These are phyloP conservation scores for Lagorchestes hirsutus DNA, from an alignment of 2,797 vertebrate species.

Conservation along the genomic window DNA sequence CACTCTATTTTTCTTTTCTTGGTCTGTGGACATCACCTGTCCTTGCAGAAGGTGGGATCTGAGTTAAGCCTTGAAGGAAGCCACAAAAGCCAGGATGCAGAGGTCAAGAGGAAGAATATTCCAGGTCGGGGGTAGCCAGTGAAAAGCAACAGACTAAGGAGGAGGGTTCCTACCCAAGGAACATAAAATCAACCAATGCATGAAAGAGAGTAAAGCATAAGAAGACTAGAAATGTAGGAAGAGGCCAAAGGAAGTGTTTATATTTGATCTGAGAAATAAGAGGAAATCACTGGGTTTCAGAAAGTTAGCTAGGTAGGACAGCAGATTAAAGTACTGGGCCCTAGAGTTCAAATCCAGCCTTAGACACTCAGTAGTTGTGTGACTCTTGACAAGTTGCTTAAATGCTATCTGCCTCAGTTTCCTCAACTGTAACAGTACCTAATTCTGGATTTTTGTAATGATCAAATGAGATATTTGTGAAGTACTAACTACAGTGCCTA, in stretches of 20 bases:
- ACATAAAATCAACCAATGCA: not conserved
- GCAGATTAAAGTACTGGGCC: too few relatives aligned
- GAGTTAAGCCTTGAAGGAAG: not conserved
- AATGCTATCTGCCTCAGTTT: too few relatives aligned
- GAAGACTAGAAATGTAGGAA: not conserved
- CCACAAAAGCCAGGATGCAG: not conserved
- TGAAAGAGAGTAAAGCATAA: not conserved
- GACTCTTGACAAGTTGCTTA: too few relatives aligned
- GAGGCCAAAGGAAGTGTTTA: not conserved
- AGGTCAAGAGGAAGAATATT: not conserved
- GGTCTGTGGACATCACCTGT: not conserved
- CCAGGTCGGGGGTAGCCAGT: not conserved
- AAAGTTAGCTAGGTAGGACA: too few relatives aligned
- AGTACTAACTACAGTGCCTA: too few relatives aligned
- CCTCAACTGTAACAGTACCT: too few relatives aligned
- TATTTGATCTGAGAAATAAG: too few relatives aligned
- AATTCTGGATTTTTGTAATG: too few relatives aligned
- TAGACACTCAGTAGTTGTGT: too few relatives aligned
- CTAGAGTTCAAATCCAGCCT: too few relatives aligned
- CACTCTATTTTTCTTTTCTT: not conserved
- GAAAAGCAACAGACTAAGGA: not conserved
- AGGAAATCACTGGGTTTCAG: too few relatives aligned
- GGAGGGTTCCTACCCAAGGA: not conserved
- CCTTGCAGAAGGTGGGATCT: not conserved
- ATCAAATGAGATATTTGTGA: too few relatives aligned